These are phyloP conservation scores for Meteorus cinctellus DNA, from an alignment of 2,888 invertebrate genomes.

Conservation along the genomic window DNA sequence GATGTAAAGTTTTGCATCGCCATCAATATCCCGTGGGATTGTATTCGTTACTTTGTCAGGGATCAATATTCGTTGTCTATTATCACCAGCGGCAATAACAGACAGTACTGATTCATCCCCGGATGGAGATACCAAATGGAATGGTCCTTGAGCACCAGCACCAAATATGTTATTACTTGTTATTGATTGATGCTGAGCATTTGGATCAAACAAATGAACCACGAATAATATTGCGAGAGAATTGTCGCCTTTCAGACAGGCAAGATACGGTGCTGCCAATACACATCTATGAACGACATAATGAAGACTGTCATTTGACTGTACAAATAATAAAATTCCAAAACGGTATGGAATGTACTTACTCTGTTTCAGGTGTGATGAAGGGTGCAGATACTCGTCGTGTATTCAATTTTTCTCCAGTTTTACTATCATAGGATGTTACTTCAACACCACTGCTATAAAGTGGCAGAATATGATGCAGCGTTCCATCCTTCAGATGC, in stretches of 20 bases:
- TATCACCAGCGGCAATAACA: slow-evolving; percentile 63
- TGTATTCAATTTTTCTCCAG: slow-evolving; percentile 69
- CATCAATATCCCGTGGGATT: slow-evolving; percentile 70
- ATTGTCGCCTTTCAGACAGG: slow-evolving; percentile 77
- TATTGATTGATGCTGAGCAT: slow-evolving; percentile 62
- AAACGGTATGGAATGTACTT: slow-evolving; percentile 50
- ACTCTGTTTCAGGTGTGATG: slow-evolving; percentile 68
- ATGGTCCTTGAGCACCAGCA: slow-evolving; percentile 67
- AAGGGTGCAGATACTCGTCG: slow-evolving; percentile 65
- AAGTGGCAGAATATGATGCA: slow-evolving; percentile 69
- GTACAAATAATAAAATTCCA: slow-evolving; percentile 20
- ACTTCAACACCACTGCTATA: slow-evolving; percentile 69
- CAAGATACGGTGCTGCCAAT: slow-evolving; percentile 78
- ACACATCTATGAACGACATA: slow-evolving; percentile 76
- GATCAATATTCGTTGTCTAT: slow-evolving; percentile 71
- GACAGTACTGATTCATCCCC: slow-evolving; percentile 66
- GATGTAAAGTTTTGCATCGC: slow-evolving; percentile 66
- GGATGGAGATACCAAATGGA: slow-evolving; percentile 61
- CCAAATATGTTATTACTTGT: slow-evolving; percentile 69
- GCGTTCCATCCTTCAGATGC: slow-evolving; percentile 69
- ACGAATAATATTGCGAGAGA: slow-evolving; percentile 77
- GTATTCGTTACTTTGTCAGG: slow-evolving; percentile 66
- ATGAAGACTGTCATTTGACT: background rate
- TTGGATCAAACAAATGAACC: slow-evolving; percentile 75
- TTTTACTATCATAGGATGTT: slow-evolving; percentile 69